Evolutionary conservation across 2,113 vertebrate species (phyloP), one percentile per base, ranked within the genome.

Genomic region (Origma solitaria): DNA sequence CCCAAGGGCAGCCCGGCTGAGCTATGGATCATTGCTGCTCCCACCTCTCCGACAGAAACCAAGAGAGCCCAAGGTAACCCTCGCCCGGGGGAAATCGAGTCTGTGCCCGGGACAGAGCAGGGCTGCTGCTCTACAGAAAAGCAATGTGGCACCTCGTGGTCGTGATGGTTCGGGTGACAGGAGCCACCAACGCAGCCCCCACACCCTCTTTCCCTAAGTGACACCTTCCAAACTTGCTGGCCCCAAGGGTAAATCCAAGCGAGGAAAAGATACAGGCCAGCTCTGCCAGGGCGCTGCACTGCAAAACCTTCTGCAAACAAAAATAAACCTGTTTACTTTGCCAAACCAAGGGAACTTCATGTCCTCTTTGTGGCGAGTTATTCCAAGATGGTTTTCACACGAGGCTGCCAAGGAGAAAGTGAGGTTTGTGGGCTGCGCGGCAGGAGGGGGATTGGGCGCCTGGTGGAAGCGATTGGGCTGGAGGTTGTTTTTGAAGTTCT

Each of bases 1-100:
- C 81, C 87, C 97, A 96, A 97, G 96, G 97, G 95, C 96, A 92
- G 95, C 65, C 82, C 90, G 14, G 90, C 65, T 51, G 94, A 97
- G 96, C 78, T 92, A 85, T n/a, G 93, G 25, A 73, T 65, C 88
- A 17, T 24, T 82, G 16, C 97, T 88, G 37, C 89, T 38, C 86
- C 95, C 5, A 24, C 94, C 96, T 95, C 75, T 17, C 84, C 30
- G 31, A 60, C 95, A 75, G 84, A 79, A 97, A 84, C 80, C 96
- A 85, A 13, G 6, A 58, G 81, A 28, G 44, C 22, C 75, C 97
- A 82, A 95, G 97, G 95, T 13, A 94, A 95, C 42, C 90, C 88
- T 44, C 9, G 56, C 81, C 38, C 7, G 6, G 40, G 84, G 65
- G 90, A 72, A 61, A 57, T 0, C 50, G 64, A 81, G 72, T 54